These are phyloP conservation scores for Heliconius congener DNA, from an alignment of 1,140 invertebrate species.

Conservation along the genomic window DNA sequence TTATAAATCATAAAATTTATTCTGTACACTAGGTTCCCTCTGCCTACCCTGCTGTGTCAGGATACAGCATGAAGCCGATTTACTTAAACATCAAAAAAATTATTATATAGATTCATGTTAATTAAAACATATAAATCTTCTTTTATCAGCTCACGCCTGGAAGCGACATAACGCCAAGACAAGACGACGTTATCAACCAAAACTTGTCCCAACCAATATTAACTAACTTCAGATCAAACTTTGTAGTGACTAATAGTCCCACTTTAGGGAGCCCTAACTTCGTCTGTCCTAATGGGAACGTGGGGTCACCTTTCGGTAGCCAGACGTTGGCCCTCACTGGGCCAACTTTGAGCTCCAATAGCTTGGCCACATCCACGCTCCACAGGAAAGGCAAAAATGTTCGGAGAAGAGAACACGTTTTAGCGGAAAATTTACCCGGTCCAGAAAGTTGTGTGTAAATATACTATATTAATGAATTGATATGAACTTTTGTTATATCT, in stretches of 20 bases:
- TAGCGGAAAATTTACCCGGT: conserved; percentile 73
- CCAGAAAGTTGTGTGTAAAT: conserved; percentile 63
- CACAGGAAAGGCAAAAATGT: conserved; percentile 73
- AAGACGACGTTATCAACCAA: conserved; percentile 72
- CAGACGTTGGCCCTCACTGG: conserved; percentile 65
- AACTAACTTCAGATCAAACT: conserved; percentile 70
- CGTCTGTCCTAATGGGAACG: conserved; percentile 72
- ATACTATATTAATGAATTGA: conserved; percentile 5
- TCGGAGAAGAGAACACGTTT: conserved; percentile 73
- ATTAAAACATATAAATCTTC: conserved; percentile 30
- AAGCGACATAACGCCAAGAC: conserved; percentile 56
- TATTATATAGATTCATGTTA: conserved; percentile 19
- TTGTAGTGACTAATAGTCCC: conserved; percentile 67
- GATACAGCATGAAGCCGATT: too few relatives aligned
- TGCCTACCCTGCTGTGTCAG: too few relatives aligned
- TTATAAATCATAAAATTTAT: conserved; percentile 7
- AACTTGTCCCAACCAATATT: conserved; percentile 59
- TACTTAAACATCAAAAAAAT: neutral
- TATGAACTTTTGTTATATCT: neutral
- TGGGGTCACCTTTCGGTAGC: conserved; percentile 67
- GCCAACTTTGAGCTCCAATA: conserved; percentile 69
- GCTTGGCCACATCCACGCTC: conserved; percentile 69
- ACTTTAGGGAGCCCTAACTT: conserved; percentile 78
- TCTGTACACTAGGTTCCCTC: too few relatives aligned
- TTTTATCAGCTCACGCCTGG: conserved; percentile 60